Conservation (phyloP, 2,888 invertebrate species). For the Lasius platythorax region DNA sequence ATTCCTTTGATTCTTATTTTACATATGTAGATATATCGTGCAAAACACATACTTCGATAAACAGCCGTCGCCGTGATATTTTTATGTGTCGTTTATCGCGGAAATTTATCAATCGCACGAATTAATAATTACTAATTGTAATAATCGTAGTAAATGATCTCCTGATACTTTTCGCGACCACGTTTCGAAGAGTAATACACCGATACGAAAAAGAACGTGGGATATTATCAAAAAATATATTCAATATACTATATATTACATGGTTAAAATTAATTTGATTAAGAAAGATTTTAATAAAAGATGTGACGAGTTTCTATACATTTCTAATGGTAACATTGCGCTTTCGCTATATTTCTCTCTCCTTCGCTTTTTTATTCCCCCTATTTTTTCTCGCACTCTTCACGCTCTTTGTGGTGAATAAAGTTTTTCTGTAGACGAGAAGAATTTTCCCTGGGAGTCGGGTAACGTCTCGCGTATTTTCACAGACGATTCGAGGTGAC, state of each 20-base stretch:
- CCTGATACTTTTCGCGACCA: no score
- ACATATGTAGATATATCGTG: neutral
- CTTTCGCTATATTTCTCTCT: constrained; percentile 38
- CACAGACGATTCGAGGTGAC: constrained; percentile 51
- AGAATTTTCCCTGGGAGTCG: constrained; percentile 59
- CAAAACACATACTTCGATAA: neutral
- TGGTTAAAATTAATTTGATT: constrained; percentile 26
- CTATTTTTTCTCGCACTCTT: constrained; percentile 2
- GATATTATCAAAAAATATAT: neutral
- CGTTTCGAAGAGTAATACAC: no score
- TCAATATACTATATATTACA: neutral
- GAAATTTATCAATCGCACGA: neutral
- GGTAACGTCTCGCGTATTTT: constrained; percentile 57
- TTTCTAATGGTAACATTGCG: constrained; percentile 62
- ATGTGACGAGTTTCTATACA: constrained; percentile 39
- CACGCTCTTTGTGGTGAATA: constrained; percentile 49
- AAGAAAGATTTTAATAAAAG: constrained; percentile 64
- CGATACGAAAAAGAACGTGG: no score
- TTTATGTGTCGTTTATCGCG: neutral
- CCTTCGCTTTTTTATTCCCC: constrained; percentile 12
- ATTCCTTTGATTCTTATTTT: neutral
- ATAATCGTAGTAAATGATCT: neutral
- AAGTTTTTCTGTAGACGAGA: constrained; percentile 68
- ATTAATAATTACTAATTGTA: neutral
- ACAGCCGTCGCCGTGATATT: neutral